phyloP scores from a whole-genome alignment of 1,140 invertebrate genomes.

The Samia ricini region DNA sequence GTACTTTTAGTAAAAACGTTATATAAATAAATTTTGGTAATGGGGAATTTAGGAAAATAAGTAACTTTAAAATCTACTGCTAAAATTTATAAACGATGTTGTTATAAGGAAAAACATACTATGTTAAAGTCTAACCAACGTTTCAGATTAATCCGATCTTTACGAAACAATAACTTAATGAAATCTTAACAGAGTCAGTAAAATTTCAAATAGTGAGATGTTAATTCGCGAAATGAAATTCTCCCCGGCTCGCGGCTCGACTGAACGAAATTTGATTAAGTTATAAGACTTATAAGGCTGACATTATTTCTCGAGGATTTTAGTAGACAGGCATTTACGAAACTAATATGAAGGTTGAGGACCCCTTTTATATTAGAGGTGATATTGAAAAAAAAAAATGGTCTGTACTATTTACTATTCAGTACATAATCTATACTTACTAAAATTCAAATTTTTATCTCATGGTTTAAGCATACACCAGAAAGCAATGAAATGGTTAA shows the following conservation, averaged over 20 bases:
- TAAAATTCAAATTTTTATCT: no score
- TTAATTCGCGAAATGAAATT: slow-evolving; percentile 65
- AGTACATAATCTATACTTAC: no score
- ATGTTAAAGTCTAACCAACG: not conserved
- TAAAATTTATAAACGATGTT: no score
- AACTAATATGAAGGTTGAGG: not conserved
- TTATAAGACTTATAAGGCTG: slow-evolving; percentile 53
- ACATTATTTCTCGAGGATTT: slow-evolving; percentile 43
- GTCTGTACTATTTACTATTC: no score
- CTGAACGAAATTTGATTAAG: slow-evolving; percentile 67
- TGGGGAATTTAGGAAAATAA: no score
- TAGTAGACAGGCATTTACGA: not conserved
- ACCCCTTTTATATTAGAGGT: not conserved
- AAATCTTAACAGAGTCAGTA: slow-evolving; percentile 50
- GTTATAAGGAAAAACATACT: no score
- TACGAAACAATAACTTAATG: not conserved
- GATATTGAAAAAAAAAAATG: no score
- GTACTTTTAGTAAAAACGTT: no score
- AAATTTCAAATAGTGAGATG: slow-evolving; percentile 58
- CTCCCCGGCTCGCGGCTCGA: slow-evolving; percentile 32
- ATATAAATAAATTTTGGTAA: no score
- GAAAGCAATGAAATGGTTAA: no score
- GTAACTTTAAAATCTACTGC: no score
- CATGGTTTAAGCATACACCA: no score
- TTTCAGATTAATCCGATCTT: not conserved